Evolutionary conservation across 2,797 vertebrate species (phyloP), one percentile per base, ranked within the genome.

Genomic region (Microctenopoma stevenorrisi): DNA sequence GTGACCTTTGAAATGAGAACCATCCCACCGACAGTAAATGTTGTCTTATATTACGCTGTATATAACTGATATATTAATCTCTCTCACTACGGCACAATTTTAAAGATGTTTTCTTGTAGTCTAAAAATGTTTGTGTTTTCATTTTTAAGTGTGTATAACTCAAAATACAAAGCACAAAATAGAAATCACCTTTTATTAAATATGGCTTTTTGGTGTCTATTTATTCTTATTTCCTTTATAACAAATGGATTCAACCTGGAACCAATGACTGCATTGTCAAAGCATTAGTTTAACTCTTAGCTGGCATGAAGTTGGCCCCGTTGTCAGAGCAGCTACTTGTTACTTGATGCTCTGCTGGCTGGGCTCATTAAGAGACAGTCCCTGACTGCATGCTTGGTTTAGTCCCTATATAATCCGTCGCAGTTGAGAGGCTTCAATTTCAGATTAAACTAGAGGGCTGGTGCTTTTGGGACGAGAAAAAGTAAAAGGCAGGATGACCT

Each of bases 81-180:
- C 83, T 72, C 78, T 90, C 86, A 92, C 91, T 91, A 92, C 91
- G 88, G 91, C 93, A 92, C 92, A 94, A 91, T 95, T 95, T 93
- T 86, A 94, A 84, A 88, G 91, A 89, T 94, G 93, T 93, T 93
- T 94, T 93, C 85, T 84, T 93, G 92, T 96, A 93, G 94, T 94
- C 89, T 93, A 94, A 59, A 79, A 91, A 87, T 91, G 92, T 92
- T 92, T 93, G 94, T 96, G 95, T 94, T 95, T 95, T 92, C 90
- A 93, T 94, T 94, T 94, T 90, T 52, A 93, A 95, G 94, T 93
- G 93, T 96, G 95, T 97, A 96, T 94, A 92, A 94, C 87, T 94
- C 78, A 68, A 89, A 93, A 89, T 80, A 91, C 75, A 83, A 89
- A 88, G 74, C 87, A 91, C 89, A 87, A 90, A 93, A 93, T 87